Evolutionary conservation across 1,140 invertebrate genomes (phyloP).

Genomic region (Brachionus manjavacas): DNA sequence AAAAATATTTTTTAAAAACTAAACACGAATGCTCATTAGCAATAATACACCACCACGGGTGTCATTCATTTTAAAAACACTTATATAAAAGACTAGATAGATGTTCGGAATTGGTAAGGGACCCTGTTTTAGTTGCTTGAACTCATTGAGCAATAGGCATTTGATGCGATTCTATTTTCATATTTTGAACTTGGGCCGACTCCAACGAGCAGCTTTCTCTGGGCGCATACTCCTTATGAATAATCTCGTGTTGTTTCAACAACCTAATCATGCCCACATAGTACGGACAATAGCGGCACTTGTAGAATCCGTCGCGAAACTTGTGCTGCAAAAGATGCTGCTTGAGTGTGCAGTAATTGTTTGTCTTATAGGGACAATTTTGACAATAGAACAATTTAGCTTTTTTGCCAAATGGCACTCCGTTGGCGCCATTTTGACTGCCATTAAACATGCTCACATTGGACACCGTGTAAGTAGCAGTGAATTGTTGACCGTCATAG

Average conservation of each 20-base stretch:
- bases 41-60: background rate
- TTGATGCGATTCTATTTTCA: constrained; percentile 10
- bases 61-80: constrained; percentile 6
- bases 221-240: constrained; percentile 13
- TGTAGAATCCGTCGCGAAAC: constrained; percentile 11
- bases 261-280: constrained; percentile 29
- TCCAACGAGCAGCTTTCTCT: constrained; percentile 23
- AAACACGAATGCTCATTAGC: background rate
- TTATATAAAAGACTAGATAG: constrained; percentile 22
- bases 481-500: background rate
- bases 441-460: background rate
- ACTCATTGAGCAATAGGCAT: constrained; percentile 31
- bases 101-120: constrained; percentile 18
- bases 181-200: background rate
- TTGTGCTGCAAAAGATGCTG: constrained; percentile 23
- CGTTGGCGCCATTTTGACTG: background rate
- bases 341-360: background rate
- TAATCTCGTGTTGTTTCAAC: constrained; percentile 38
- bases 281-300: constrained; percentile 41
- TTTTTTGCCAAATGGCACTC: constrained; percentile 10
- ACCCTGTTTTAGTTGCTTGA: background rate
- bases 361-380: constrained; percentile 30
- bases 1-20: background rate
- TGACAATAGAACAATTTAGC: constrained; percentile 9
- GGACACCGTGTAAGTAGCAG: background rate